Evolutionary conservation across 2,113 vertebrate genomes (phyloP).

Genomic region (Solenodon paradoxus): DNA sequence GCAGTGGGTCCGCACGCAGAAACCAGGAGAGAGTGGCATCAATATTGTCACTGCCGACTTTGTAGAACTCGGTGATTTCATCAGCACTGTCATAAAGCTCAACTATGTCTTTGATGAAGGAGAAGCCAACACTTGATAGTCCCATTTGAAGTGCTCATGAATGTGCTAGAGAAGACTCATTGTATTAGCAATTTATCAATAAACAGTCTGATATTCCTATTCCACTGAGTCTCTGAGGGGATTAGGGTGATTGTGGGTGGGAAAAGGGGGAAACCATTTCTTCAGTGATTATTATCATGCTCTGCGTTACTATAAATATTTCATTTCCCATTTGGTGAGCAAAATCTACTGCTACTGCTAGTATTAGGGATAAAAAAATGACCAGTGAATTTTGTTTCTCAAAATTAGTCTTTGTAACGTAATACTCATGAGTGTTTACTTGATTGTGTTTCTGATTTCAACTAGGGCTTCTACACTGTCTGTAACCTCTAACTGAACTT

Average conservation of each 20-base stretch:
- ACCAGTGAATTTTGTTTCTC: constrained; percentile 76
- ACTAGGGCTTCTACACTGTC: constrained; percentile 49
- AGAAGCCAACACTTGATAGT: constrained; percentile 93
- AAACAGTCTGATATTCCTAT: constrained; percentile 84
- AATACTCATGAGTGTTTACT: constrained; percentile 59
- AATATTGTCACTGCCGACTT: constrained; percentile 99
- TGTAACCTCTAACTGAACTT: neutral
- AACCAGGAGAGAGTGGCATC: constrained; percentile 95
- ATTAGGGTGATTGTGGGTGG: constrained; percentile 85
- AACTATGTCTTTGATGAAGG: constrained; percentile 95
- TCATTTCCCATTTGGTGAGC: constrained; percentile 76
- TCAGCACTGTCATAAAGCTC: constrained; percentile 97
- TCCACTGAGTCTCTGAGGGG: constrained; percentile 82
- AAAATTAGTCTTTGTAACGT: constrained; percentile 70
- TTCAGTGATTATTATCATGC: constrained; percentile 72
- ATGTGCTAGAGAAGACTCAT: constrained; percentile 65
- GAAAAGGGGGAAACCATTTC: constrained; percentile 68
- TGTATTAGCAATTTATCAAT: constrained; percentile 82
- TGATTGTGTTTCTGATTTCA: constrained; percentile 62
- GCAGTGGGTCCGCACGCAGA: constrained; percentile 96
- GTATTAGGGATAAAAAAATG: constrained; percentile 73
- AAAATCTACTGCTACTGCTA: constrained; percentile 77
- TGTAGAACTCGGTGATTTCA: constrained; percentile 98
- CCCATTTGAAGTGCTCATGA: neutral
- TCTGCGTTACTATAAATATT: constrained; percentile 74